Percentiles rank a stretch among this genome's conserved stretches.
phyloP scores from a whole-genome alignment of 2,888 invertebrate species.

The Ernsta delagoae region DNA sequence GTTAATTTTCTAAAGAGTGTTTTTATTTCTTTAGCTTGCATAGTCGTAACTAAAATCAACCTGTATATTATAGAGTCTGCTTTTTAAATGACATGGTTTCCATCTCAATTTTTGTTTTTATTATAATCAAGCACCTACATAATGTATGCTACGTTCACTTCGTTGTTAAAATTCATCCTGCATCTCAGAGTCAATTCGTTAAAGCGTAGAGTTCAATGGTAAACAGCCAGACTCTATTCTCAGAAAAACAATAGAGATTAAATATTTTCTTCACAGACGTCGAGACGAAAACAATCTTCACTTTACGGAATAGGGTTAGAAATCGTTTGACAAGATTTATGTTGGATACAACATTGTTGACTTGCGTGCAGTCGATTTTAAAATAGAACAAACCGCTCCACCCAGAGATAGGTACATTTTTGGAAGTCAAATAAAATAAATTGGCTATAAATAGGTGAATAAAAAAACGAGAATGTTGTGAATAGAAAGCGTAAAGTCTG shows the following conservation, averaged over 20 bases:
- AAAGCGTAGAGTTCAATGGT: conserved; percentile 39
- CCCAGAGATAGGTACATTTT: conserved; percentile 80
- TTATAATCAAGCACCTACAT: background rate
- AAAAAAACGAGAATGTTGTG: conserved; percentile 64
- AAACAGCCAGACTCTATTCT: conserved; percentile 36
- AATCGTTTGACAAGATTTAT: conserved; percentile 55
- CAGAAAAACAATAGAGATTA: conserved; percentile 45
- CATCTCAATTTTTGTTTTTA: background rate
- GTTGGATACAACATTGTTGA: conserved; percentile 67
- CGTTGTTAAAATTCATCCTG: conserved; percentile 10
- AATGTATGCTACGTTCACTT: conserved; percentile 7
- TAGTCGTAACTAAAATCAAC: no score
- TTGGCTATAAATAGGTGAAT: conserved; percentile 64
- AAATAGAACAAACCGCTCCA: conserved; percentile 75
- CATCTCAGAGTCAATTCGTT: conserved; percentile 17
- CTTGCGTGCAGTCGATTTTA: conserved; percentile 59
- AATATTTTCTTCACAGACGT: conserved; percentile 38
- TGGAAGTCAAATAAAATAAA: conserved; percentile 80
- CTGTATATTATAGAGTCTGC: no score
- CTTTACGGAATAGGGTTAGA: conserved; percentile 54
- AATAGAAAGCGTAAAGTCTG: conserved; percentile 58
- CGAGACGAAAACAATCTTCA: conserved; percentile 53
- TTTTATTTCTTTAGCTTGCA: no score
- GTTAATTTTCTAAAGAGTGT: no score
- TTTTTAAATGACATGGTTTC: background rate